Percentiles rank a stretch among this genome's conserved stretches.
Conservation (phyloP, 1,140 invertebrate species). For the Heliconius congener region DNA sequence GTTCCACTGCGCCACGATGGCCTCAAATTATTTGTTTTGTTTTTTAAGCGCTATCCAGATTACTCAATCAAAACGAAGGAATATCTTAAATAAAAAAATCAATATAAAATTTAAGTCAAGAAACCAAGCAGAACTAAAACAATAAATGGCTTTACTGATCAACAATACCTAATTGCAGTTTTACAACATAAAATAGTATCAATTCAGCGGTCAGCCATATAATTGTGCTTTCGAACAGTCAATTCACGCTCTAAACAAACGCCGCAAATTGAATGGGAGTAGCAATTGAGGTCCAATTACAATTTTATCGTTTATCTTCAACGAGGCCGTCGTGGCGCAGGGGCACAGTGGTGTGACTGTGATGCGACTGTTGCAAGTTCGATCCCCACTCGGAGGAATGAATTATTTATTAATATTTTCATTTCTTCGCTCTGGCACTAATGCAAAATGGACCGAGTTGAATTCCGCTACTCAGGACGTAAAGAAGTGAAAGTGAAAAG, state of each 20-base stretch:
- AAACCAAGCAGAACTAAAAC: background rate
- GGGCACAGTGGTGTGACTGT: too few relatives aligned
- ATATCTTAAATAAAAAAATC: background rate
- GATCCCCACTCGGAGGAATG: too few relatives aligned
- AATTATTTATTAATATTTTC: too few relatives aligned
- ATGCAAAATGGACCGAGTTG: too few relatives aligned
- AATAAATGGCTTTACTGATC: background rate
- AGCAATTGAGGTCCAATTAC: constrained; percentile 55
- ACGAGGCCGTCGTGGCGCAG: constrained; percentile 32
- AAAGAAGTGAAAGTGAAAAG: too few relatives aligned
- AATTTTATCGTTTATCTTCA: constrained; percentile 55
- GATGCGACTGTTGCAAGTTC: too few relatives aligned
- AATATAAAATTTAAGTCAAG: background rate
- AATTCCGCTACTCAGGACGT: too few relatives aligned
- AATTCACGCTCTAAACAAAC: constrained; percentile 36
- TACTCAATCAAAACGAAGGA: too few relatives aligned
- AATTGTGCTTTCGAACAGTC: constrained; percentile 22
- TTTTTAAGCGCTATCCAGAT: too few relatives aligned
- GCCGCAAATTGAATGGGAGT: constrained; percentile 38
- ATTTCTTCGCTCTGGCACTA: too few relatives aligned
- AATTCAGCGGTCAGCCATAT: constrained; percentile 21
- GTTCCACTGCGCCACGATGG: background rate
- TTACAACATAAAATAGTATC: constrained; percentile 15
- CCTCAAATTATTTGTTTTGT: too few relatives aligned
- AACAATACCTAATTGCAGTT: constrained; percentile 7